Conservation (phyloP, 2,888 invertebrate genomes). For the Rhamphomyia laevipes region DNA sequence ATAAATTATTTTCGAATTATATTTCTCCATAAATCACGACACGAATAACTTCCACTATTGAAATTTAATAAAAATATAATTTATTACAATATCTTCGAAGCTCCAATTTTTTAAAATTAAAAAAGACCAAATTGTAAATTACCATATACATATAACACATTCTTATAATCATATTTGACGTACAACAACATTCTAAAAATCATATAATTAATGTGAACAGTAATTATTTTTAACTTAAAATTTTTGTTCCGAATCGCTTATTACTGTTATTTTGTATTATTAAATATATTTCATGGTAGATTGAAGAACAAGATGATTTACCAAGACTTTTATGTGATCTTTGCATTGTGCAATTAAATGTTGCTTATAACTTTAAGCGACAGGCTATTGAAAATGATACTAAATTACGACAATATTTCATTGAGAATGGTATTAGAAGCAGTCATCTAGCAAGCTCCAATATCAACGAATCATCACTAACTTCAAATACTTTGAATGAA, state of each 20-base stretch:
- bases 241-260: neutral
- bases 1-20: too few species aligned
- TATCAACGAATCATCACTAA: neutral
- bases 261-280: neutral
- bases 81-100: too few species aligned
- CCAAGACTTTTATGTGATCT: constrained; percentile 17
- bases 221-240: too few species aligned
- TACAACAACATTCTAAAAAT: neutral
- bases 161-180: neutral
- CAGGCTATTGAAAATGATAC: constrained; percentile 17
- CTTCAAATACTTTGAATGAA: neutral
- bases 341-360: constrained; percentile 19
- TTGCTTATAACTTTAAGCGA: constrained; percentile 18
- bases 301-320: constrained; percentile 18
- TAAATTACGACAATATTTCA: constrained; percentile 17
- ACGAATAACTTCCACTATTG: too few species aligned
- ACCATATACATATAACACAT: too few species aligned
- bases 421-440: constrained; percentile 16
- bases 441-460: neutral
- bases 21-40: too few species aligned
- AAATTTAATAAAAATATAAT: too few species aligned
- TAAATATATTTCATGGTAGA: constrained; percentile 10
- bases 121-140: too few species aligned
- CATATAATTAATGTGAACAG: neutral
- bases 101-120: too few species aligned